phyloP scores from a whole-genome alignment of 2,888 invertebrate species.

The Tetrapedia diversipes region DNA sequence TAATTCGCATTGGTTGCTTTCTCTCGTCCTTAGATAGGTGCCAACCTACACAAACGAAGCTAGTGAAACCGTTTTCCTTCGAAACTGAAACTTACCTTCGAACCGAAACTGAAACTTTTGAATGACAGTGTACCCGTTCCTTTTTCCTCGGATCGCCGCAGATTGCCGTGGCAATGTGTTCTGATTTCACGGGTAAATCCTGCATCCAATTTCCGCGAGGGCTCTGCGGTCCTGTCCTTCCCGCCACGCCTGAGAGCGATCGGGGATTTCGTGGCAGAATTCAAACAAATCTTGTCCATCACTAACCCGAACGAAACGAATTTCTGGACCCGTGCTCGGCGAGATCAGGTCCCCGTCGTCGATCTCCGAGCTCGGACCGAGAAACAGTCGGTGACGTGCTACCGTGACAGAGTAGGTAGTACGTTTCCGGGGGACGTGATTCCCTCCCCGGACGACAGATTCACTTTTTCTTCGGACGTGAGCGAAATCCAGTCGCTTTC shows the following conservation, averaged over 20 bases:
- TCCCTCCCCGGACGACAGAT: conserved; percentile 34
- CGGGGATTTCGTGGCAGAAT: conserved; percentile 57
- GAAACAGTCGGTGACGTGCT: conserved; percentile 35
- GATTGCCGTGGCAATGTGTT: conserved; percentile 40
- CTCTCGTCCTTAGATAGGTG: no score
- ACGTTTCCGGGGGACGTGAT: conserved; percentile 39
- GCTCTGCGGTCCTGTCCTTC: conserved; percentile 23
- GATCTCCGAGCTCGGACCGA: conserved; percentile 28
- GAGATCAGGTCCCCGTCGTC: conserved; percentile 33
- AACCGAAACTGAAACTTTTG: no score
- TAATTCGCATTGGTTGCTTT: no score
- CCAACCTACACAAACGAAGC: no score
- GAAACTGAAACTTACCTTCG: no score
- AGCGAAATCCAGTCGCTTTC: conserved; percentile 25
- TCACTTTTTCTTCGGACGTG: conserved; percentile 39
- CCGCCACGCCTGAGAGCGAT: conserved; percentile 41
- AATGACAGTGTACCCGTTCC: no score
- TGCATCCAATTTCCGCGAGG: conserved; percentile 65
- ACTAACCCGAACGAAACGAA: conserved; percentile 62
- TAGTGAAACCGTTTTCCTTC: no score
- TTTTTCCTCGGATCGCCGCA: conserved; percentile 26
- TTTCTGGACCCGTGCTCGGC: conserved; percentile 52
- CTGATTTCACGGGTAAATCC: conserved; percentile 58
- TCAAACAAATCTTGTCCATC: conserved; percentile 68
- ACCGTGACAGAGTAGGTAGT: conserved; percentile 38